Conservation (phyloP, 2,888 invertebrate genomes). For the Rhorus exstirpatorius region DNA sequence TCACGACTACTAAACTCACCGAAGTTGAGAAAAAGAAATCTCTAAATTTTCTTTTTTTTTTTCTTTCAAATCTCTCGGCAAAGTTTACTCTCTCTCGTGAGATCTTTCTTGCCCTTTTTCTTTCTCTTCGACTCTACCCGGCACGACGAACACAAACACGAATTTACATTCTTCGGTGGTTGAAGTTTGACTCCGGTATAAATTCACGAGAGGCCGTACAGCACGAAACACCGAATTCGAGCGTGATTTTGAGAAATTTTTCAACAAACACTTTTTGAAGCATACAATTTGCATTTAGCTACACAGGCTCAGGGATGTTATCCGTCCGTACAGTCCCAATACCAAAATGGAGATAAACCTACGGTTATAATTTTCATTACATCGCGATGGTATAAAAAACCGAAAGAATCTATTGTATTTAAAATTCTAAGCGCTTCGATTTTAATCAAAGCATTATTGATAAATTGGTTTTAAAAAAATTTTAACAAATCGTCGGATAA, state of each 20-base stretch:
- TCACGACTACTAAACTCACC: conserved; percentile 49
- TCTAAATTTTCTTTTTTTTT: conserved; percentile 33
- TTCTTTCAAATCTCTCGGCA: conserved; percentile 3
- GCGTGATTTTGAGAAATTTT: conserved; percentile 42
- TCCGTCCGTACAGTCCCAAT: too few relatives aligned
- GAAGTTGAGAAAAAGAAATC: conserved; percentile 40
- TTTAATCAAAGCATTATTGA: too few relatives aligned
- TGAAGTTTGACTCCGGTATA: conserved; percentile 58
- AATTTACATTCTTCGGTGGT: conserved; percentile 67
- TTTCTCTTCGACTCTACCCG: conserved; percentile 15
- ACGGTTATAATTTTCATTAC: too few relatives aligned
- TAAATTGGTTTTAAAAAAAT: too few relatives aligned
- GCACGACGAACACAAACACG: conserved; percentile 65
- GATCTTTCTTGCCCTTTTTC: conserved; percentile 45
- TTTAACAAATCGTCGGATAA: too few relatives aligned
- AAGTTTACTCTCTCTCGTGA: conserved; percentile 51
- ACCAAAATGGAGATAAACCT: too few relatives aligned
- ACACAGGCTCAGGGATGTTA: too few relatives aligned
- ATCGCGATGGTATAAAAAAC: too few relatives aligned
- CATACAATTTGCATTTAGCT: background rate
- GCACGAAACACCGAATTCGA: conserved; percentile 38
- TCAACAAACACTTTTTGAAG: conserved; percentile 4
- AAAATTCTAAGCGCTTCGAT: too few relatives aligned
- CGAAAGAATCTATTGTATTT: too few relatives aligned
- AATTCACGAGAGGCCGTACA: conserved; percentile 12